Percentiles rank a stretch among this genome's conserved stretches.
These are phyloP conservation scores for Drosophila greeni DNA, from an alignment of 2,888 invertebrate species.

Conservation along the genomic window DNA sequence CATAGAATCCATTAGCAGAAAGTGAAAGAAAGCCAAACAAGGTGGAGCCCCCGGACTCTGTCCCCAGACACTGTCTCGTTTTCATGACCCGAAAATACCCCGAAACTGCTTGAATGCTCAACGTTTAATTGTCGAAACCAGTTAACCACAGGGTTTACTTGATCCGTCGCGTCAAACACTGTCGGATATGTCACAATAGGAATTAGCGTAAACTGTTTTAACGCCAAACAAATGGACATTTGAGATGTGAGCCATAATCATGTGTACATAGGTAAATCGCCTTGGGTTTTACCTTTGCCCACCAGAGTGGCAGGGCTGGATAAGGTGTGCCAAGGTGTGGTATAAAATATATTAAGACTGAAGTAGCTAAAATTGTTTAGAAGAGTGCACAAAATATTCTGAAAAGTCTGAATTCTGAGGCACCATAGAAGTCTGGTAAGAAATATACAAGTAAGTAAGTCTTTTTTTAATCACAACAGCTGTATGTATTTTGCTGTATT, in stretches of 20 bases:
- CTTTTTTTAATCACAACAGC: too few species aligned
- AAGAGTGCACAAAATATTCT: not conserved
- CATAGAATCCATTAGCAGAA: slow-evolving; percentile 69
- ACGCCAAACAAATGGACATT: slow-evolving; percentile 48
- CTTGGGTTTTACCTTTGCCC: slow-evolving; percentile 55
- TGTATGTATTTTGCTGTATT: too few species aligned
- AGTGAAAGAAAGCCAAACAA: slow-evolving; percentile 57
- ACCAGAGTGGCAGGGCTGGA: slow-evolving; percentile 8
- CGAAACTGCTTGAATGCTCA: slow-evolving; percentile 33
- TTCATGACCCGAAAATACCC: slow-evolving; percentile 48
- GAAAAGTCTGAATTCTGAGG: too few species aligned
- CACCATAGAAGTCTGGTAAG: not conserved
- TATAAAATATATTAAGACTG: not conserved
- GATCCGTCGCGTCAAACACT: slow-evolving; percentile 40
- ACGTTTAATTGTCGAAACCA: slow-evolving; percentile 64
- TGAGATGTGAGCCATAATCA: slow-evolving; percentile 23
- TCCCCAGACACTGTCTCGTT: slow-evolving; percentile 44
- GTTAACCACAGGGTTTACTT: slow-evolving; percentile 56
- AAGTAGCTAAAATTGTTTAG: not conserved
- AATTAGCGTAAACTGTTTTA: slow-evolving; percentile 74
- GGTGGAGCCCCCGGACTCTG: slow-evolving; percentile 48
- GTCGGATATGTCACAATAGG: slow-evolving; percentile 65
- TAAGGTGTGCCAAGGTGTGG: slow-evolving; percentile 9
- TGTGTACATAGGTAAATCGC: slow-evolving; percentile 16
- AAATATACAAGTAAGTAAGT: not conserved